Evolutionary conservation across 2,888 invertebrate genomes (phyloP), one percentile per base, ranked within the genome.

Genomic region (Gnatocerus cornutus): DNA sequence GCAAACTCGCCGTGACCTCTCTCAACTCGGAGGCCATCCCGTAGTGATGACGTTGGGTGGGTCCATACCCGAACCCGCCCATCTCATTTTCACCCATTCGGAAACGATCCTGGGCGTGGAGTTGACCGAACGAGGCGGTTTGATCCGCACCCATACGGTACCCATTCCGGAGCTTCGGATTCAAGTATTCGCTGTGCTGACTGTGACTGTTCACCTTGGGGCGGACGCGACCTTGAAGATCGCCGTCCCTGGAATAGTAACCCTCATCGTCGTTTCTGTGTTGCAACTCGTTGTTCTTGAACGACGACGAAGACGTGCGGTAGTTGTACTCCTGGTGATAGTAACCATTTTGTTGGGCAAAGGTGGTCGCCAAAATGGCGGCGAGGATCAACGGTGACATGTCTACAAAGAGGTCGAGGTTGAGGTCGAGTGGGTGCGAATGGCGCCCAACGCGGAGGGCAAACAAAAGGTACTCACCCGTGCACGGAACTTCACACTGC

Each of bases 241-340:
- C 85, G 5, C 84, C 85, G 64, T 82, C 81, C 78, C 82, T 82
- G 6, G 80, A 76, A 69, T 84, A 84, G 63, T 78, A 84, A 5
- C 84, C 84, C 71, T 82, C 81, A 69, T 85, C 84, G 29, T 85
- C 84, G 10, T 82, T 81, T 74, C 83, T 79, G 62, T 82, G 83
- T 74, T 85, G 84, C 5, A 85, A 71, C 71, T 85, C 84, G 73
- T 84, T 83, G 73, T 85, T 84, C 67, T 78, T 80, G 71, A 76
- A 85, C 0, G 82, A 79, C 0, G 83, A 78, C 3, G 83, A 77
- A 5, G 83, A 82, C n/a, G 81, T 80, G 70, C 81, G 80, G 76
- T 83, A 85, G 71, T 84, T 82, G 74, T 83, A 84, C 72, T 84
- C 81, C 74, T 84, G 82, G 56, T 83, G 83, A 71, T 80, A 84